Percentiles rank a stretch among this genome's conserved stretches.
These are phyloP conservation scores for Morus bassanus DNA, from an alignment of 2,797 vertebrate genomes.

Conservation along the genomic window DNA sequence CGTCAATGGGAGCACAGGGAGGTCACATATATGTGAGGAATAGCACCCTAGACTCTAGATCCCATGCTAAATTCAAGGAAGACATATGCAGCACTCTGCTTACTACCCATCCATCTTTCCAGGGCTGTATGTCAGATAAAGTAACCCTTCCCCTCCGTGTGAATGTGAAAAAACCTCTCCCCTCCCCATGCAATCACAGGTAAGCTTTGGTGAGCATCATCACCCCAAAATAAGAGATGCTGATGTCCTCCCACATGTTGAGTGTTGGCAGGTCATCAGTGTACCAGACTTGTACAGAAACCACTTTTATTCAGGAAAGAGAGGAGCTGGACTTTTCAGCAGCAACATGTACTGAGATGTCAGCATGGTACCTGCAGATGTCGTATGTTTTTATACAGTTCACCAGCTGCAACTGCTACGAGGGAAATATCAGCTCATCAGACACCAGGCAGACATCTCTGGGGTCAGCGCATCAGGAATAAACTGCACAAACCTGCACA, in stretches of 20 bases:
- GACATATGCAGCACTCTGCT: fast-evolving
- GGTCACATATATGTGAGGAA: too few relatives aligned
- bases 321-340: background rate
- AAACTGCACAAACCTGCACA: background rate
- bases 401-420: background rate
- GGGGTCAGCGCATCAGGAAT: background rate
- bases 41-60: background rate
- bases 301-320: background rate
- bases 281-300: background rate
- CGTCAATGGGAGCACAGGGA: fast-evolving
- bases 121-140: background rate
- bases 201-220: background rate
- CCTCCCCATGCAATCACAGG: background rate
- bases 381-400: fast-evolving
- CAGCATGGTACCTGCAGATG: background rate
- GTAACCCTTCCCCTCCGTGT: background rate
- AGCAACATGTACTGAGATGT: background rate
- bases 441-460: background rate
- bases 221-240: background rate
- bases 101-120: too few relatives aligned
- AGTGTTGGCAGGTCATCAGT: fast-evolving
- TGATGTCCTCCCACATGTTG: background rate
- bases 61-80: background rate
- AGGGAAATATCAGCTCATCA: background rate
- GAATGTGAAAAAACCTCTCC: background rate